Evolutionary conservation across 2,888 invertebrate genomes (phyloP).

Genomic region (Iselma pallidipennis): DNA sequence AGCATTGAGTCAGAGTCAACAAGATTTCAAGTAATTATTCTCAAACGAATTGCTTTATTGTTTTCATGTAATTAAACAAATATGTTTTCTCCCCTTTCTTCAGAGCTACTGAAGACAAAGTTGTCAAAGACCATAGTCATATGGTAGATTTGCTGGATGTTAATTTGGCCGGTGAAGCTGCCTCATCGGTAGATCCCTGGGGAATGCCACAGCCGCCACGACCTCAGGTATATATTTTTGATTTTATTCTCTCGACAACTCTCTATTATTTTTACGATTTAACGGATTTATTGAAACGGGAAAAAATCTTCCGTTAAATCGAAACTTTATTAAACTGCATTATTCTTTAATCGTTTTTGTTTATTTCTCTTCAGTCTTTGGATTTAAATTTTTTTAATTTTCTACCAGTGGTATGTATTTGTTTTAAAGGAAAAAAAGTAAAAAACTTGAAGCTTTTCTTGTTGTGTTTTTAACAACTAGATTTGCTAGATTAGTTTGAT

Average conservation of each 20-base stretch:
- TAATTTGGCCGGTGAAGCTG: conserved; percentile 65
- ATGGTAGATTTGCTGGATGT: conserved; percentile 85
- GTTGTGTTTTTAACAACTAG: too few relatives aligned
- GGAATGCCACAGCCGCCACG: conserved; percentile 63
- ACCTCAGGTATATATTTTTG: conserved; percentile 60
- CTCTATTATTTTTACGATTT: neutral
- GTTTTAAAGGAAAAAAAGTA: too few relatives aligned
- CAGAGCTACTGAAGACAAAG: conserved; percentile 43
- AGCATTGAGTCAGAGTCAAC: conserved; percentile 90
- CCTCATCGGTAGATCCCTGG: conserved; percentile 72
- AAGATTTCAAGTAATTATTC: conserved; percentile 78
- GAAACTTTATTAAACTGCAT: too few relatives aligned
- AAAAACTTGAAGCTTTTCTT: too few relatives aligned
- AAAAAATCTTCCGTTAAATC: too few relatives aligned
- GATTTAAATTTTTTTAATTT: conserved; percentile 41
- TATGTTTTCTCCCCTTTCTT: conserved; percentile 10
- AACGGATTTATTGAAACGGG: too few relatives aligned
- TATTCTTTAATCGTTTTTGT: neutral
- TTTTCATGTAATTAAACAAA: conserved; percentile 5
- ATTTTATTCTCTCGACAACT: neutral
- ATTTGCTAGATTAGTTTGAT: too few relatives aligned
- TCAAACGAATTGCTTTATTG: neutral
- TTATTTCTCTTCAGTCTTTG: conserved; percentile 38
- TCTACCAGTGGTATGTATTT: conserved; percentile 37
- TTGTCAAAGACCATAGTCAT: conserved; percentile 63